These are phyloP conservation scores for Himalopsyche anomala DNA, from an alignment of 2,888 invertebrate genomes.

Conservation along the genomic window DNA sequence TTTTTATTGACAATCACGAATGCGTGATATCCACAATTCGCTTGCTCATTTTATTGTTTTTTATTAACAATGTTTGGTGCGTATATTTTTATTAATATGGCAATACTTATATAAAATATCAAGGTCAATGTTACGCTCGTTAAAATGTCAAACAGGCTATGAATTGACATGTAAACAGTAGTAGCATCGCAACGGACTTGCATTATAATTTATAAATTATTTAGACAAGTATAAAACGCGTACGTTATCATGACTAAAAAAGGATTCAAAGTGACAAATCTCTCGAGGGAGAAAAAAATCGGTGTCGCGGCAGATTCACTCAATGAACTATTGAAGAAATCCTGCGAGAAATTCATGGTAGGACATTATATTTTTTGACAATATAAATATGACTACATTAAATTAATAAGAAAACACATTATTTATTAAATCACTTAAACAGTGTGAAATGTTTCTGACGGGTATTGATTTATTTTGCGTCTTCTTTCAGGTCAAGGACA, in stretches of 20 bases:
- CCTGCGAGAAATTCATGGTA: constrained; percentile 81
- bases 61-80: too few relatives aligned
- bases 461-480: constrained; percentile 44
- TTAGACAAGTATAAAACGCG: neutral
- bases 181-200: neutral
- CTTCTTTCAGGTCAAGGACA: constrained; percentile 75
- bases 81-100: neutral
- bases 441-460: constrained; percentile 28
- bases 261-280: constrained; percentile 86
- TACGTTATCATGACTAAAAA: constrained; percentile 74
- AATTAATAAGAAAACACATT: neutral
- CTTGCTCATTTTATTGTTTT: too few relatives aligned
- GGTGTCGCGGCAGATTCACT: constrained; percentile 83
- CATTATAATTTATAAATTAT: neutral
- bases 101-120: constrained; percentile 50
- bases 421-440: neutral
- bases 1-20: too few relatives aligned
- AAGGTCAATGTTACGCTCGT: constrained; percentile 63
- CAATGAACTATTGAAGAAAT: constrained; percentile 82
- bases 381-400: neutral
- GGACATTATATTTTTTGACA: constrained; percentile 66
- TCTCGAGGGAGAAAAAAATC: constrained; percentile 81
- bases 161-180: constrained; percentile 46
- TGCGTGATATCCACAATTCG: too few relatives aligned
- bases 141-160: neutral